A percentile compares a stretch with the other conserved stretches of the same genome.
Evolutionary conservation across 2,797 vertebrate species (phyloP).

Genomic region (Chaetodon trifasciatus): DNA sequence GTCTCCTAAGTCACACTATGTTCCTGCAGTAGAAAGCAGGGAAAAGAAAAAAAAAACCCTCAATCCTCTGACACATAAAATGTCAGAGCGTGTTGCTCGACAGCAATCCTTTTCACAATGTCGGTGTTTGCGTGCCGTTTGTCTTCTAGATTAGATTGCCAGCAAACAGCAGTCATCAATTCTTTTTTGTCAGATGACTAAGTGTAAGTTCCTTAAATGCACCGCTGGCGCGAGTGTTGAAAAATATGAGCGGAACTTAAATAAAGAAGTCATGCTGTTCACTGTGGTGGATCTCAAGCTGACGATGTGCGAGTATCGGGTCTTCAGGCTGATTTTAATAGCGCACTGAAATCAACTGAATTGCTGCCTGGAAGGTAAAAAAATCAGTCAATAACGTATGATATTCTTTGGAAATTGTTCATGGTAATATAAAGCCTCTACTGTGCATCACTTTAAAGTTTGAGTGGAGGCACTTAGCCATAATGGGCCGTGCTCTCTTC

Average conservation of each 20-base stretch:
- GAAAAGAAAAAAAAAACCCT: background rate
- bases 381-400: slow-evolving; percentile 39
- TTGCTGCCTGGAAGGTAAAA: slow-evolving; percentile 52
- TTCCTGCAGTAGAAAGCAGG: background rate
- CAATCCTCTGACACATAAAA: background rate
- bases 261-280: slow-evolving; percentile 22
- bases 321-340: slow-evolving; percentile 43
- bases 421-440: slow-evolving; percentile 45
- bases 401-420: slow-evolving; percentile 60
- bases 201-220: slow-evolving; percentile 34
- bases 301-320: slow-evolving; percentile 29
- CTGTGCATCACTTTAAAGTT: slow-evolving; percentile 65
- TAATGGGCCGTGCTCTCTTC: slow-evolving; percentile 65
- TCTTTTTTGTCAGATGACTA: slow-evolving; percentile 3
- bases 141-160: slow-evolving; percentile 28
- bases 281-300: slow-evolving; percentile 26
- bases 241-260: slow-evolving; percentile 10
- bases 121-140: slow-evolving; percentile 20
- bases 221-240: background rate
- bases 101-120: slow-evolving; percentile 5
- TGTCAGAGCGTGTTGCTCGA: slow-evolving; percentile 7
- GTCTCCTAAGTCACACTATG: slow-evolving; percentile 8
- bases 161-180: slow-evolving; percentile 30
- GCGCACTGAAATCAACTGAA: slow-evolving; percentile 42
- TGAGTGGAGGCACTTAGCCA: slow-evolving; percentile 71